Base-by-base conservation (phyloP, 2,888 invertebrate species). In the Eupithecia dodoneata region DNA sequence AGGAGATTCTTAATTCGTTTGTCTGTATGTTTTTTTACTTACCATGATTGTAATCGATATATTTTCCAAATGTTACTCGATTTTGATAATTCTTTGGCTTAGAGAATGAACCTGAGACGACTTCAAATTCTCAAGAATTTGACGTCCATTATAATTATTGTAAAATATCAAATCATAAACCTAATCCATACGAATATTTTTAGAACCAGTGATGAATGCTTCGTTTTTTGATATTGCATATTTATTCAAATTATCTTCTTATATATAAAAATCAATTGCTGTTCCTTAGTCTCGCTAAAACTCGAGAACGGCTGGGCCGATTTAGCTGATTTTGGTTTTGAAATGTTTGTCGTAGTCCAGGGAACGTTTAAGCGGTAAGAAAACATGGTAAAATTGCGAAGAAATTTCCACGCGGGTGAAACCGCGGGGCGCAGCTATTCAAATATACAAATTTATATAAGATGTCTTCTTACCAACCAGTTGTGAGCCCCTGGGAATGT, bases 401-500 rank as follows among this genome's bases (percentile, higher is more conserved):
- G 30, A 30, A 30, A 30, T 30, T 30, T 30, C 30, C 30, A 30
- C 30, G 30, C 30, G 30, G 30, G 30, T 1, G 30, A 30, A 30
- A 30, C 30, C 30, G 30, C 30, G 30, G 30, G 30, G 30, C 30
- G 30, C 30, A 30, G 30, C 30, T 30, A 30, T 0, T 30, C 9
- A 65, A 66, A 18, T 13, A 66, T 66, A 42, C 66, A 41, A 66
- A 63, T 63, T 63, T 3, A 59, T 59, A 18, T 59, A 59, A 9
- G 9, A n/a, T 59, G 63, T 5, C 76, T 75, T 77, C 78, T 75
- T 75, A 74, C 70, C 72, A 75, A 79, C 75, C 79, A 73, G 70
- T 75, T 80, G 80, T 76, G 69, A 76, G 75, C 79, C 78, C 79
- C 15, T 79, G 81, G 79, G 81, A 81, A 78, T 76, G 65, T 78